Percentiles rank a stretch among this genome's conserved stretches.
phyloP scores from a whole-genome alignment of 2,113 vertebrate genomes.

The Galemys pyrenaicus region DNA sequence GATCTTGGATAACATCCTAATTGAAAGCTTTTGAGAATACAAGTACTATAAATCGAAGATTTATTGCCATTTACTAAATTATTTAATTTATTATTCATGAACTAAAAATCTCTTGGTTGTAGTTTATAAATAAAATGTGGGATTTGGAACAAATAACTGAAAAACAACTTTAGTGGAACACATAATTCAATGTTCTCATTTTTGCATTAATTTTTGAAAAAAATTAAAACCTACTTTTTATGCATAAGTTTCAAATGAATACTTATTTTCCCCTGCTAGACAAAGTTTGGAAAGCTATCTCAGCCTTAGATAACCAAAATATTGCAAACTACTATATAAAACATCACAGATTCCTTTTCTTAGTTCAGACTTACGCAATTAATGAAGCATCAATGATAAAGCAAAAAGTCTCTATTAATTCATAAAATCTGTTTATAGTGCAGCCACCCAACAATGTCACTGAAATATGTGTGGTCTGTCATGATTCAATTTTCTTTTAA shows the following conservation, averaged over 20 bases:
- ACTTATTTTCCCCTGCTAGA: background rate
- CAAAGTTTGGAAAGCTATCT: background rate
- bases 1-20: background rate
- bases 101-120: background rate
- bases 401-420: slow-evolving; percentile 35
- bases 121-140: background rate
- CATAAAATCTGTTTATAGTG: slow-evolving; percentile 56
- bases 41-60: background rate
- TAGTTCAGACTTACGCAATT: slow-evolving; percentile 10
- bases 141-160: background rate
- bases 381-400: slow-evolving; percentile 41
- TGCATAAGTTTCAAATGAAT: background rate
- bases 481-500: slow-evolving; percentile 50
- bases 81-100: background rate
- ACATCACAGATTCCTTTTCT: background rate
- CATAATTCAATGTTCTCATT: background rate
- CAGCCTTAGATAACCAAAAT: background rate
- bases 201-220: background rate
- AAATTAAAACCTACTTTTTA: background rate
- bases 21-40: background rate
- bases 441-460: slow-evolving; percentile 25
- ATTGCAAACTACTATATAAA: background rate
- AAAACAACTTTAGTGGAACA: background rate
- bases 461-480: slow-evolving; percentile 18
- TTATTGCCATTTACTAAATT: background rate